These are phyloP conservation scores for Spodoptera frugiperda DNA, from an alignment of 1,140 invertebrate species.

Conservation along the genomic window DNA sequence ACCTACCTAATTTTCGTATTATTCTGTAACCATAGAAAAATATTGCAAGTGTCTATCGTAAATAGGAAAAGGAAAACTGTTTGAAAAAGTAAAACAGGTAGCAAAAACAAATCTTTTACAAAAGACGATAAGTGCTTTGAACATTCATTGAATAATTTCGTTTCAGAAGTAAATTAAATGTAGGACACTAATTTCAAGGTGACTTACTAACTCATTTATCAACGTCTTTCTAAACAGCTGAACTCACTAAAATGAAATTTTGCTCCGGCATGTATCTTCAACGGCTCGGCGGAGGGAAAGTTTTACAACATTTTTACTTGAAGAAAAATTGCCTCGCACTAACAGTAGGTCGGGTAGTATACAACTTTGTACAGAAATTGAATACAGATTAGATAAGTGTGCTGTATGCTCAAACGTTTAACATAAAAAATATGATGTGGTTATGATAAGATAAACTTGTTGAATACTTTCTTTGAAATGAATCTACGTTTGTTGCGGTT, in stretches of 20 bases:
- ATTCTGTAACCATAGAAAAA: too few species aligned
- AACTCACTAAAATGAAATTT: constrained; percentile 40
- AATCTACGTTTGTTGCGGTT: too few species aligned
- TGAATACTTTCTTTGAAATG: too few species aligned
- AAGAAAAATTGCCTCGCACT: constrained; percentile 22
- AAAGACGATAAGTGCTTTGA: too few species aligned
- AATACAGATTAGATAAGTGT: background rate
- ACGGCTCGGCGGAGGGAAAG: constrained; percentile 12
- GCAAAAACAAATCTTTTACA: too few species aligned
- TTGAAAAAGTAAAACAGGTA: too few species aligned
- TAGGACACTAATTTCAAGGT: constrained; percentile 25
- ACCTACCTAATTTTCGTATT: too few species aligned
- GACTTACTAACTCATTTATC: constrained; percentile 36
- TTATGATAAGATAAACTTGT: too few species aligned
- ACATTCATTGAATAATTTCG: background rate
- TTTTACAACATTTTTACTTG: constrained; percentile 23
- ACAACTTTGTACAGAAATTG: background rate
- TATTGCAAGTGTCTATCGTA: too few species aligned
- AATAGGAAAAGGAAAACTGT: too few species aligned
- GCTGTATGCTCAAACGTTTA: too few species aligned
- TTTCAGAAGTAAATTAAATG: background rate
- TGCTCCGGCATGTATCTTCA: constrained; percentile 24
- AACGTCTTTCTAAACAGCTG: constrained; percentile 35
- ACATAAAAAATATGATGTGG: too few species aligned
- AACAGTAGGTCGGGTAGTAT: background rate